phyloP scores from a whole-genome alignment of 2,888 invertebrate species.

The Nysson spinosus region DNA sequence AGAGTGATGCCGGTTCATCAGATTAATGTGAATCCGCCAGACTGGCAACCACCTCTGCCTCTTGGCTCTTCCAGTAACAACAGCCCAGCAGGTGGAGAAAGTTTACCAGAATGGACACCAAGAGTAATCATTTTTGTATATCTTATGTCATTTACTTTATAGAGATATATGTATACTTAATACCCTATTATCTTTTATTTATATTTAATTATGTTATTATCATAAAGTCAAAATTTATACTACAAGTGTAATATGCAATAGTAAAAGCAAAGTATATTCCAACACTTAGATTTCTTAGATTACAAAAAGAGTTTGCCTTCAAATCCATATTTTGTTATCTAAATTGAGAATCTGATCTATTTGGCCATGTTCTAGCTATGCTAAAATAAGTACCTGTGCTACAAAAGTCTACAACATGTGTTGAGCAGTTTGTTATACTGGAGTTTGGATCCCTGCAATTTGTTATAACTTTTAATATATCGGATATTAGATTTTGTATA shows the following conservation, averaged over 20 bases:
- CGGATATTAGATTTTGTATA: no score
- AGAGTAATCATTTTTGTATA: constrained; percentile 55
- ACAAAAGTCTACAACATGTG: no score
- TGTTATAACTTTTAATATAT: no score
- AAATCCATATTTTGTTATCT: no score
- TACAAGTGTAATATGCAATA: background rate
- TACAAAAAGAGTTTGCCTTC: no score
- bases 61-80: constrained; percentile 66
- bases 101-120: constrained; percentile 70
- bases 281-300: no score
- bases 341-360: constrained; percentile 52
- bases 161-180: background rate
- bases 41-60: constrained; percentile 71
- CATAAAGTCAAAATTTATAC: background rate
- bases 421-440: no score
- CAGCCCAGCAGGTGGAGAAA: constrained; percentile 66
- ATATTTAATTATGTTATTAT: background rate
- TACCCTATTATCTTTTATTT: background rate
- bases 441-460: no score
- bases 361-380: constrained; percentile 51
- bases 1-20: constrained; percentile 74
- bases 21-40: constrained; percentile 74
- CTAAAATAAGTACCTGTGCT: constrained; percentile 54
- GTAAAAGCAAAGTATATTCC: constrained; percentile 23
- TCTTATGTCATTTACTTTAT: no score